phyloP scores from a whole-genome alignment of 2,888 invertebrate genomes.

The Aspidiotus rigidus region DNA sequence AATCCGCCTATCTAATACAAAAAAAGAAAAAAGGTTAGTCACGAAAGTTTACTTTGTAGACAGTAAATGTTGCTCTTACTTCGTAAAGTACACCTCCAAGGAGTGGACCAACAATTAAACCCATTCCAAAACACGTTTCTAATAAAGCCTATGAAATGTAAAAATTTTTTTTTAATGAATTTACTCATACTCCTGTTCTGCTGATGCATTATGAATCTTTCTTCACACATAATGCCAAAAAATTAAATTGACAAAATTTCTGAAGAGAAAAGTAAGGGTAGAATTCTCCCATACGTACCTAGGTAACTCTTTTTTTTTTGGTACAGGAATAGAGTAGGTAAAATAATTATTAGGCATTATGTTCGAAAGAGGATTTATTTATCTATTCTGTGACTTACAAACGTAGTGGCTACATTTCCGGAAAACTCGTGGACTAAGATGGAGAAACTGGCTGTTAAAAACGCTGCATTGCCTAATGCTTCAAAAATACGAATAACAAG shows the following conservation, averaged over 20 bases:
- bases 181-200: not conserved
- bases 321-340: too few species aligned
- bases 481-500: slow-evolving; percentile 71
- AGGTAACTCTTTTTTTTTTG: too few species aligned
- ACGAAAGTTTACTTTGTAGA: not conserved
- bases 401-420: slow-evolving; percentile 71
- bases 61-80: slow-evolving; percentile 40
- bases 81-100: slow-evolving; percentile 77
- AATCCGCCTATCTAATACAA: slow-evolving; percentile 58
- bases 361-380: not conserved
- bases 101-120: slow-evolving; percentile 80
- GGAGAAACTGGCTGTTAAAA: slow-evolving; percentile 75
- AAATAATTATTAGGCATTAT: too few species aligned
- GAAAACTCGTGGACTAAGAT: slow-evolving; percentile 83
- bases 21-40: not conserved
- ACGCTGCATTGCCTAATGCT: slow-evolving; percentile 77
- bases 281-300: too few species aligned
- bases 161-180: not conserved
- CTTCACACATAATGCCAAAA: too few species aligned
- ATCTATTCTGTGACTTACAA: slow-evolving; percentile 52
- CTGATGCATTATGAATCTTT: too few species aligned
- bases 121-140: slow-evolving; percentile 80
- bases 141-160: slow-evolving; percentile 55
- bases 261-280: too few species aligned
- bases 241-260: too few species aligned